phyloP scores from a whole-genome alignment of 37 sponge, comb jelly and placozoan genomes.

The Tethya wilhelma region DNA sequence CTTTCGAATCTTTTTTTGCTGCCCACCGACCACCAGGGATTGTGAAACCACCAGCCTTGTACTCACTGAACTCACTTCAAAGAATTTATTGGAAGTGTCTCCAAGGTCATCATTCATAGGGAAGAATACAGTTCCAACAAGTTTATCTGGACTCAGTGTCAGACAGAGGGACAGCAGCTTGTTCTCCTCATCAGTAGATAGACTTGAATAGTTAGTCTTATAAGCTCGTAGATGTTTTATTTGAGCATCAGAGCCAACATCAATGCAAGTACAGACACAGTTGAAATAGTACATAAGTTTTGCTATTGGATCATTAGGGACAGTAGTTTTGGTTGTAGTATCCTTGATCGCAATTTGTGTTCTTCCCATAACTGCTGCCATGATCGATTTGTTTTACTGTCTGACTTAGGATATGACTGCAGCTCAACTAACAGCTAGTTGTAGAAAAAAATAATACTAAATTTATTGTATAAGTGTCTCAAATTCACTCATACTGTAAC shows the following conservation, averaged over 20 bases:
- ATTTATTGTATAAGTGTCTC: no score
- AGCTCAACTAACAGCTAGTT: no score
- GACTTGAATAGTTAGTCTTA: conserved; percentile 21
- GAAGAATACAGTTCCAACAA: conserved; percentile 29
- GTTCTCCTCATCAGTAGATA: conserved; percentile 27
- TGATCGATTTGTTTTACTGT: no score
- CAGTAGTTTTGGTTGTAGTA: conserved; percentile 1
- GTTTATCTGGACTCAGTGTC: conserved; percentile 46
- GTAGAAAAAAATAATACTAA: no score
- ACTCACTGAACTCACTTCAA: conserved; percentile 45
- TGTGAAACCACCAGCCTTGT: conserved; percentile 40
- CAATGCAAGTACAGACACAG: conserved; percentile 47
- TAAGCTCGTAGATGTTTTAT: conserved; percentile 17
- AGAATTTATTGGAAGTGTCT: conserved; percentile 10
- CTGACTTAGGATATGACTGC: no score
- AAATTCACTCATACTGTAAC: no score
- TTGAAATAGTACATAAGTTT: conserved; percentile 57
- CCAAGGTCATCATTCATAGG: conserved; percentile 9
- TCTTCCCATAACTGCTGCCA: conserved; percentile 50
- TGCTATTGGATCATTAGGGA: conserved; percentile 27
- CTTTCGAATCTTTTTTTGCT: conserved; percentile 25
- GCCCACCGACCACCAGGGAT: conserved; percentile 45
- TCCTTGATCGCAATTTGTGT: conserved; percentile 31
- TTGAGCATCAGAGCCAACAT: background rate
- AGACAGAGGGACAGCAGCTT: conserved; percentile 30